Conservation (phyloP, 2,113 vertebrate species). For the Nettapus auritus region DNA sequence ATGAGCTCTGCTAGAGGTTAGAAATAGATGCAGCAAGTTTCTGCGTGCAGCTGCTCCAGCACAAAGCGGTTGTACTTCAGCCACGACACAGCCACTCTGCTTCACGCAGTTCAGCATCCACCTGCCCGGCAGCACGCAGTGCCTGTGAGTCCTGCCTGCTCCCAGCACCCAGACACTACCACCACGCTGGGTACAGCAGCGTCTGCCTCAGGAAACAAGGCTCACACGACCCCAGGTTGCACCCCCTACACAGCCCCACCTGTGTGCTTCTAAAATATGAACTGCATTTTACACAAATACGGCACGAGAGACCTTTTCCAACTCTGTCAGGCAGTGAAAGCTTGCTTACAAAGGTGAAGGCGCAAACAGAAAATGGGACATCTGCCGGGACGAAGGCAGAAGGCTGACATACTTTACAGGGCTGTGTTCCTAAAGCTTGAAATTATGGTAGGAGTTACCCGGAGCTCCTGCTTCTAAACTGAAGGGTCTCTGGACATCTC, state of each 20-base stretch:
- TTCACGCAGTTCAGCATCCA: no score
- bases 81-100: rapidly evolving
- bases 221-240: neutral
- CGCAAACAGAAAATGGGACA: neutral
- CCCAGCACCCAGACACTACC: neutral
- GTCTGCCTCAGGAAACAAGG: neutral
- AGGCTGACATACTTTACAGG: no score
- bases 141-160: neutral
- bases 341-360: neutral
- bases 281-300: neutral
- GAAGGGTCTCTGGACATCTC: neutral
- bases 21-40: neutral
- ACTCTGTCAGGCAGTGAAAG: rapidly evolving
- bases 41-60: neutral
- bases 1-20: neutral
- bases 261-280: neutral
- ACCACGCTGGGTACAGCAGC: rapidly evolving
- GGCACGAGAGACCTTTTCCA: neutral
- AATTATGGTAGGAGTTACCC: neutral
- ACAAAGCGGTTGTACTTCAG: neutral
- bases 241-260: neutral
- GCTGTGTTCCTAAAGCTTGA: neutral
- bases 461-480: neutral
- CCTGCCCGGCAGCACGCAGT: rapidly evolving
- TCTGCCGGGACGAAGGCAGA: neutral